Percentiles rank a stretch among this genome's conserved stretches.
phyloP scores from a whole-genome alignment of 2,888 invertebrate genomes.

The Eremobia ochroleuca region DNA sequence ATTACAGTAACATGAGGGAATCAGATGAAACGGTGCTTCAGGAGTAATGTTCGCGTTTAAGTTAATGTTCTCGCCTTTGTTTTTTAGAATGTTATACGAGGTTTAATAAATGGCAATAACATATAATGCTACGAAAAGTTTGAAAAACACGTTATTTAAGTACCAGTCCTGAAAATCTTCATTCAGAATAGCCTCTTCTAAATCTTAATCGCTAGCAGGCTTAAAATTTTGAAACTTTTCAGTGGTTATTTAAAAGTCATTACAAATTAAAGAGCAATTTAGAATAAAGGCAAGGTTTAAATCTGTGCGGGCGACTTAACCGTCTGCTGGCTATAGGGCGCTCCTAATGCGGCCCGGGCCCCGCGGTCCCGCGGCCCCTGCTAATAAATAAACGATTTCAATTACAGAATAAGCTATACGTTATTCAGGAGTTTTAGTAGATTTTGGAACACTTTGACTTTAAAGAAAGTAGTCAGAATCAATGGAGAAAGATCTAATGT shows the following conservation, averaged over 20 bases:
- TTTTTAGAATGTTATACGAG: not conserved
- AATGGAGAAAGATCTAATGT: not conserved
- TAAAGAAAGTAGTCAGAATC: not conserved
- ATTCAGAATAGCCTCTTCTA: not conserved
- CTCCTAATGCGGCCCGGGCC: constrained; percentile 27
- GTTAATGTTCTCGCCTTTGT: constrained; percentile 31
- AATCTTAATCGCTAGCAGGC: constrained; percentile 10
- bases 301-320: constrained; percentile 52
- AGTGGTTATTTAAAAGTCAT: constrained; percentile 52
- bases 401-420: constrained; percentile 47
- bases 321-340: constrained; percentile 31
- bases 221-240: constrained; percentile 49
- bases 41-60: constrained; percentile 18
- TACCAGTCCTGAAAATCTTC: not conserved
- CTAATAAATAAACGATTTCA: constrained; percentile 60
- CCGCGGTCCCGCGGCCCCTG: constrained; percentile 1
- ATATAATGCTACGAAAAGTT: not conserved
- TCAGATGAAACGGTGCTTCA: not conserved
- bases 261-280: constrained; percentile 61
- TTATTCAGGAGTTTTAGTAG: constrained; percentile 27
- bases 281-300: constrained; percentile 59
- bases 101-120: not conserved
- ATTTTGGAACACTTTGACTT: constrained; percentile 12
- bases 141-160: not conserved
- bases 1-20: constrained; percentile 36